phyloP scores from a whole-genome alignment of 2,797 vertebrate species.

The Sebastes diploproa region DNA sequence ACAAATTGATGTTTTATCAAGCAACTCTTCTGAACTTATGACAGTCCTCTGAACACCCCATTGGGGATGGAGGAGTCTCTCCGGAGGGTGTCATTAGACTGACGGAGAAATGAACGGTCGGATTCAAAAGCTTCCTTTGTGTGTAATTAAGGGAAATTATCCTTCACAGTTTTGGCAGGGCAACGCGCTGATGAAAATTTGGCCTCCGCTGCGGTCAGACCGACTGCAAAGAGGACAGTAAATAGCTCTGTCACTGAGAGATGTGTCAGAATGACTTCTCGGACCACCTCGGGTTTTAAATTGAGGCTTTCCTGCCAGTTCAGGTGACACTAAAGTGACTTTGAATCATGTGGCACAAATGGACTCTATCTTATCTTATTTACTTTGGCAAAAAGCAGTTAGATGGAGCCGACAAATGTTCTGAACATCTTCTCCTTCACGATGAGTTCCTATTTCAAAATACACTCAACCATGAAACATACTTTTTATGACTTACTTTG shows the following conservation, averaged over 20 bases:
- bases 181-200: constrained; percentile 48
- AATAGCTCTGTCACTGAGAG: constrained; percentile 24
- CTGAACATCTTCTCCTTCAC: neutral
- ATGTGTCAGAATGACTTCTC: constrained; percentile 33
- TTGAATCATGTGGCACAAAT: constrained; percentile 28
- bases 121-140: constrained; percentile 62
- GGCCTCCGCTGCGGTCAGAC: constrained; percentile 13
- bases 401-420: neutral
- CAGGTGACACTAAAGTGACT: constrained; percentile 33
- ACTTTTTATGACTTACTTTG: neutral
- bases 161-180: constrained; percentile 58
- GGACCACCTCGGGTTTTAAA: constrained; percentile 46
- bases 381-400: neutral
- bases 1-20: constrained; percentile 18
- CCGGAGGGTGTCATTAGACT: constrained; percentile 58
- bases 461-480: neutral
- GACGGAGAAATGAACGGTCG: constrained; percentile 53
- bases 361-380: neutral
- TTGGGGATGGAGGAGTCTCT: constrained; percentile 19
- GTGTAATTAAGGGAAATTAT: constrained; percentile 74
- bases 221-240: constrained; percentile 30
- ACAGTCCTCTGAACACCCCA: constrained; percentile 33
- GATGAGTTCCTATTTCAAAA: neutral
- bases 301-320: constrained; percentile 26
- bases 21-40: constrained; percentile 19